Base-by-base conservation (phyloP, 53 echinoderm and acorn worm species). In the Apostichopus leukothele region DNA sequence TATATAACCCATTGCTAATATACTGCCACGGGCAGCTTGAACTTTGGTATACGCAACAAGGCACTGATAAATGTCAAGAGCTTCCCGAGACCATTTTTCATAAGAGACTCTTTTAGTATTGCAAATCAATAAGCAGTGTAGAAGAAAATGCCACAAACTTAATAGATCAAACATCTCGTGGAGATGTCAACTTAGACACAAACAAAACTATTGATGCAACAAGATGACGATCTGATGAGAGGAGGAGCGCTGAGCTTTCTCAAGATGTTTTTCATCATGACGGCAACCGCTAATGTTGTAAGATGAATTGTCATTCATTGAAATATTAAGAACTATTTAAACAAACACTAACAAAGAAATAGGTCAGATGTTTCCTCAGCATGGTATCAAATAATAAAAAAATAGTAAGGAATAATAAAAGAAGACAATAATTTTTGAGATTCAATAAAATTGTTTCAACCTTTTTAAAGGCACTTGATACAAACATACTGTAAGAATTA, bases 31-130 rank as follows among this genome's bases (percentile, higher is more conserved):
- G 71, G 71, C 71, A n/a, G 18, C 16, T 13, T 71, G 71, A 71
- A 71, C 71, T 71, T 71, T 71, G 71, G 71, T 71, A 71, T 71
- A 71, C 71, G 71, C 71, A 19, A 71, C 71, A 71, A 71, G 71
- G 71, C 20, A 71, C 71, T 71, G 71, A 71, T 71, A 71, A 71
- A 71, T 71, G 71, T 71, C 71, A 71, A 71, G 71, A 71, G 71
- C 71, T 71, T n/a, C 71, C 14, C 71, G 71, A 71, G 71, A 71
- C 71, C 71, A 71, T 71, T 71, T 71, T 71, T 71, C 71, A 71
- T 18, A 19, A 71, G 63, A 63, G 6, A 16, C 71, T 71, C 71
- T 71, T 57, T 71, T n/a, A 18, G 71, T 71, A 71, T 16, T 71
- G 71, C 71, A 19, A 71, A 71, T 71, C 71, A 18, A 71, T 71